These are phyloP conservation scores for Urocynchramus pylzowi DNA, from an alignment of 2,113 vertebrate species.

Conservation along the genomic window DNA sequence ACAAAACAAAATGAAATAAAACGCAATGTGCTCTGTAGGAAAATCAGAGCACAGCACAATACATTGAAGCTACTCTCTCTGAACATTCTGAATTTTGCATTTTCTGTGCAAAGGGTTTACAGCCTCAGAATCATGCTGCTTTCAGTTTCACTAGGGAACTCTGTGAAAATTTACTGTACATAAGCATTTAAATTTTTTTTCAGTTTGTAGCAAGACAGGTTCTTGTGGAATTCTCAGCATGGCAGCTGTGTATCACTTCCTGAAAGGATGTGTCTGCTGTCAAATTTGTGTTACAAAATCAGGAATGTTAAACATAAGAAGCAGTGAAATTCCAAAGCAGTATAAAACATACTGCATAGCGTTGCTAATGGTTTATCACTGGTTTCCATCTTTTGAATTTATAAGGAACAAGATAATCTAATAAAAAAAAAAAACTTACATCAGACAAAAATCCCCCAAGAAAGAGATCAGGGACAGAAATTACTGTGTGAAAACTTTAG, in stretches of 20 bases:
- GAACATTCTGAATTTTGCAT: neutral
- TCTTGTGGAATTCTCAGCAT: neutral
- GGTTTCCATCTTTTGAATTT: neutral
- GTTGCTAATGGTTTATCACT: neutral
- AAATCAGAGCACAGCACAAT: neutral
- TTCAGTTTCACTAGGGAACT: neutral
- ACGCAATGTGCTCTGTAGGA: accelerated
- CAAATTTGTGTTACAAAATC: neutral
- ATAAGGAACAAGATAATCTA: neutral
- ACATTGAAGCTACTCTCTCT: neutral
- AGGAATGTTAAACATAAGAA: neutral
- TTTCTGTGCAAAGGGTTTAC: neutral
- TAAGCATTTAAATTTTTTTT: neutral
- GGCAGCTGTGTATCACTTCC: neutral
- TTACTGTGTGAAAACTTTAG: neutral
- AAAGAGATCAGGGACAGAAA: neutral
- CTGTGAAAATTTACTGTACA: neutral
- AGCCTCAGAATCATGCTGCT: neutral
- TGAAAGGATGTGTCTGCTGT: neutral
- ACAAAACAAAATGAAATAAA: accelerated
- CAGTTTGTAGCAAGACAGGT: neutral
- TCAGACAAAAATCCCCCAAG: neutral
- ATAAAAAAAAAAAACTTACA: neutral
- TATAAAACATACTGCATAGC: neutral
- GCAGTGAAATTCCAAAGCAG: neutral